Conservation (phyloP, 2,888 invertebrate genomes). For the Pantelozetes paolii region DNA sequence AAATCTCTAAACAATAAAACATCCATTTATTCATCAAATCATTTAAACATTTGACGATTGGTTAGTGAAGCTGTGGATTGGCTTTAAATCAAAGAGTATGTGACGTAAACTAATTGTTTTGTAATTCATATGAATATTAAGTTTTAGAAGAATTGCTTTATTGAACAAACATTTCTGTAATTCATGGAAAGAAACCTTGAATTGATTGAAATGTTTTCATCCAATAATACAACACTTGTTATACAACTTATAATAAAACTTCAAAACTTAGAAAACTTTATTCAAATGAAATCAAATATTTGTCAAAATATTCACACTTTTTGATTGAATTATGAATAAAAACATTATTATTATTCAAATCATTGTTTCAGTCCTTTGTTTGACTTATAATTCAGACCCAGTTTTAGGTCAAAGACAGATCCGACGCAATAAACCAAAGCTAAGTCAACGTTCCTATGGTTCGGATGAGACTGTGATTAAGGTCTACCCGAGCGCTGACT, state of each 20-base stretch:
- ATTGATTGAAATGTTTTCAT: neutral
- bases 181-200: slow-evolving; percentile 27
- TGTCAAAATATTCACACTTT: too few species aligned
- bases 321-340: too few species aligned
- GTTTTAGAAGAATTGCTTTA: neutral
- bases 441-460: neutral
- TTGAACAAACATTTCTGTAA: neutral
- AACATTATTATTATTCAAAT: too few species aligned
- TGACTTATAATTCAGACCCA: neutral
- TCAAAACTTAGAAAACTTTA: too few species aligned
- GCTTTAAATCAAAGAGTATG: neutral
- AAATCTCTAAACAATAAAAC: too few species aligned
- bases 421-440: neutral
- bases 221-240: too few species aligned
- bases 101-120: neutral
- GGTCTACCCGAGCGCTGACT: neutral
- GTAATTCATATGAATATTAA: slow-evolving; percentile 6
- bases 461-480: neutral
- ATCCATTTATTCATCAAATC: too few species aligned
- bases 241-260: too few species aligned
- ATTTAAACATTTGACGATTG: neutral
- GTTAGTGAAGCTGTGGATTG: neutral
- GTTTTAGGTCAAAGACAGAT: neutral
- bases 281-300: too few species aligned
- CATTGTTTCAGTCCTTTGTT: neutral